Percentiles rank a stretch among this genome's conserved stretches.
These are phyloP conservation scores for Parus major DNA, from an alignment of 2,113 vertebrate genomes.

Conservation along the genomic window DNA sequence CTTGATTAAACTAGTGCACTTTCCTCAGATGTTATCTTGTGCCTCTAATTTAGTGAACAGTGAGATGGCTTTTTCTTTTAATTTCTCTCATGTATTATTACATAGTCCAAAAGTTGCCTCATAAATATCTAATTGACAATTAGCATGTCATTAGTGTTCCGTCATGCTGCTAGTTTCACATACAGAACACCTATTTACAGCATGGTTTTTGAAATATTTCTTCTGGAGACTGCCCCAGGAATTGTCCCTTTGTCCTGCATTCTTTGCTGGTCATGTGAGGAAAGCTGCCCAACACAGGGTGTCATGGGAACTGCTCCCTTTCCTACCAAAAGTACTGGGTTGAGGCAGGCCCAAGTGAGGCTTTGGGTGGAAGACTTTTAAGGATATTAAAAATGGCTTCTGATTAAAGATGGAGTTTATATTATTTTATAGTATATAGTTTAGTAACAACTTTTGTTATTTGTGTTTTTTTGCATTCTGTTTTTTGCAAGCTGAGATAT, in stretches of 20 bases:
- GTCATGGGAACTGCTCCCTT: background rate
- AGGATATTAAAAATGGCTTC: background rate
- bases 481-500: background rate
- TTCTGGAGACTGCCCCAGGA: background rate
- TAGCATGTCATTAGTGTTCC: background rate
- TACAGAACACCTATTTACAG: background rate
- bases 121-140: background rate
- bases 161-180: background rate
- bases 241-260: background rate
- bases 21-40: background rate
- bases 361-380: background rate
- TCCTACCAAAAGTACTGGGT: accelerated
- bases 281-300: background rate
- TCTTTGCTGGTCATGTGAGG: background rate
- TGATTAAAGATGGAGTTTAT: background rate
- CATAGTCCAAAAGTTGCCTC: background rate
- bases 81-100: background rate
- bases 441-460: background rate
- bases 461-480: background rate
- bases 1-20: background rate
- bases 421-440: background rate
- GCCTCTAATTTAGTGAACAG: background rate
- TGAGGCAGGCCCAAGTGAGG: background rate
- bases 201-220: background rate
- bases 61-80: background rate